phyloP scores from a whole-genome alignment of 2,797 vertebrate genomes.

The Pteronotus mesoamericanus region DNA sequence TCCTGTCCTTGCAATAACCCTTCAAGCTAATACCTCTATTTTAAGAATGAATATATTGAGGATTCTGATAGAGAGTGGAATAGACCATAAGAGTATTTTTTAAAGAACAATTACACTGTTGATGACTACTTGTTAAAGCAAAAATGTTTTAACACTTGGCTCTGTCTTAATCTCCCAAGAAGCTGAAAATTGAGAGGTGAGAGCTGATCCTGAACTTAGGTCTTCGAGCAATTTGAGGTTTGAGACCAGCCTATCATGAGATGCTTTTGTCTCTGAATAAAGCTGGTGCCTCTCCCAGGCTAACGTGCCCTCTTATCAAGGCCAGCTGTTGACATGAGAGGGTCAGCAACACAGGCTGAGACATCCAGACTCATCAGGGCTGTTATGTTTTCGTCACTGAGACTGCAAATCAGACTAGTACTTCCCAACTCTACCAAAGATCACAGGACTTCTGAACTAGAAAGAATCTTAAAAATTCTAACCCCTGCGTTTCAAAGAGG shows the following conservation, averaged over 20 bases:
- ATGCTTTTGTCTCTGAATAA: background rate
- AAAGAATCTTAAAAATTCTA: background rate
- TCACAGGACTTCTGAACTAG: background rate
- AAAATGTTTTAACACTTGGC: background rate
- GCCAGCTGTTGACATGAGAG: background rate
- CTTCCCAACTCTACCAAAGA: background rate
- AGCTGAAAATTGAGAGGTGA: background rate
- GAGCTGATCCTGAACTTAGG: background rate
- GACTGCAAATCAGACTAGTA: background rate
- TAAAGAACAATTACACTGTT: background rate
- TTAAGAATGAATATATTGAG: background rate
- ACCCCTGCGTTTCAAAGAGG: background rate
- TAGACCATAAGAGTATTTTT: background rate
- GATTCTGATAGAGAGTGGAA: background rate
- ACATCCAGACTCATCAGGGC: background rate
- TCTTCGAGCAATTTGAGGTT: background rate
- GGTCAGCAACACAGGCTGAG: background rate
- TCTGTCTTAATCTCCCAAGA: background rate
- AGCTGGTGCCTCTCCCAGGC: background rate
- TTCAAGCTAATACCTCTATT: background rate
- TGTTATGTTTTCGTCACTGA: background rate
- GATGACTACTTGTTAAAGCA: slow-evolving; percentile 1
- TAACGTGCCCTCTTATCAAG: background rate
- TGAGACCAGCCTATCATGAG: background rate
- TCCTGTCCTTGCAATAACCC: background rate